Conservation (phyloP, 2,888 invertebrate genomes). For the Villa cingulata region DNA sequence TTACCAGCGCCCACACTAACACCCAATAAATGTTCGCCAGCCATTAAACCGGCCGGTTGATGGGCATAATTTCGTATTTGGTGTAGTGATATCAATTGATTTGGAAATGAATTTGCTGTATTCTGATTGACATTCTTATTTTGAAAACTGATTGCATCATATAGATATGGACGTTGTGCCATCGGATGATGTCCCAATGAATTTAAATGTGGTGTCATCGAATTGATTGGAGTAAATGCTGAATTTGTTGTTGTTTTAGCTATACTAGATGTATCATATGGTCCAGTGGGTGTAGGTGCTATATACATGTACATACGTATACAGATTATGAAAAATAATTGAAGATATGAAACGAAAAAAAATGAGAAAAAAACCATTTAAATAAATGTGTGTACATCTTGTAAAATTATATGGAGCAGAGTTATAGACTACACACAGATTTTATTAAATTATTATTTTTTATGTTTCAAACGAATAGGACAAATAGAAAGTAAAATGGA, state of each 20-base stretch:
- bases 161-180: slow-evolving; percentile 67
- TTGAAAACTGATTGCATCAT: slow-evolving; percentile 79
- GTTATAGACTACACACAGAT: too few relatives aligned
- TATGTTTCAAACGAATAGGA: too few relatives aligned
- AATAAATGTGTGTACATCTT: too few relatives aligned
- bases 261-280: slow-evolving; percentile 39
- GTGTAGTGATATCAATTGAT: slow-evolving; percentile 86
- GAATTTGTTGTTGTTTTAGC: slow-evolving; percentile 56
- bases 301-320: too few relatives aligned
- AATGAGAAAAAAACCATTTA: neutral
- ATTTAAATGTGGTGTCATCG: slow-evolving; percentile 63
- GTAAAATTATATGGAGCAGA: too few relatives aligned
- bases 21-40: slow-evolving; percentile 50
- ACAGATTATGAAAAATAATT: slow-evolving; percentile 14
- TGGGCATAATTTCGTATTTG: slow-evolving; percentile 94
- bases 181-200: slow-evolving; percentile 46
- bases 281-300: slow-evolving; percentile 30
- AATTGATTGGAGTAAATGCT: slow-evolving; percentile 89
- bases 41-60: slow-evolving; percentile 65
- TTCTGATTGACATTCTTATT: slow-evolving; percentile 47
- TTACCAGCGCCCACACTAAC: slow-evolving; percentile 24
- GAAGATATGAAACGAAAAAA: neutral
- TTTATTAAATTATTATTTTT: too few relatives aligned
- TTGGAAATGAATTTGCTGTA: slow-evolving; percentile 62
- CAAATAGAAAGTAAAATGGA: too few relatives aligned